Conservation (phyloP, 2,888 invertebrate genomes). For the Platycnemis pennipes region DNA sequence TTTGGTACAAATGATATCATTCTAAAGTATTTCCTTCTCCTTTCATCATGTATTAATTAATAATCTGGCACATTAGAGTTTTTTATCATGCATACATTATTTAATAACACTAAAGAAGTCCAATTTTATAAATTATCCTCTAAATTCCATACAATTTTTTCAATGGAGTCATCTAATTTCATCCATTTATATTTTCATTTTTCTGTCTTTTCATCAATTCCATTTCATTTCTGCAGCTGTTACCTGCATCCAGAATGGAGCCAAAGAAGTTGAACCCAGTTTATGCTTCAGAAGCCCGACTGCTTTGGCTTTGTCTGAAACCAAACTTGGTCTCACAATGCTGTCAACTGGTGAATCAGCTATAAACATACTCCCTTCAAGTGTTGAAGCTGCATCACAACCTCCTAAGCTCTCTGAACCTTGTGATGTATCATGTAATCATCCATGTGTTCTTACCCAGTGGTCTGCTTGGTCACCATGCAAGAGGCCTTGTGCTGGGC, state of each 20-base stretch:
- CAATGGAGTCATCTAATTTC: too few species aligned
- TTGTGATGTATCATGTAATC: conserved; percentile 77
- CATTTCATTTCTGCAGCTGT: conserved; percentile 70
- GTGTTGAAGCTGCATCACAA: conserved; percentile 71
- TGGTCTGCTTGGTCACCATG: conserved; percentile 80
- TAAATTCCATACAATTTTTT: too few species aligned
- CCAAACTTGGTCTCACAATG: conserved; percentile 46
- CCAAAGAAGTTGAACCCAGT: conserved; percentile 74
- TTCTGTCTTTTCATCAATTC: neutral
- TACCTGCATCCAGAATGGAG: conserved; percentile 72
- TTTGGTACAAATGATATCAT: too few species aligned
- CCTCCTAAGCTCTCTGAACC: conserved; percentile 75
- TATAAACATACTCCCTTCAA: conserved; percentile 49
- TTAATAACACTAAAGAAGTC: too few species aligned
- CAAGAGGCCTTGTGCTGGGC: conserved; percentile 76
- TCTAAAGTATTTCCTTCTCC: too few species aligned
- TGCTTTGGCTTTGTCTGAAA: conserved; percentile 17
- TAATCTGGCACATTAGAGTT: neutral
- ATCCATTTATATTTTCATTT: neutral
- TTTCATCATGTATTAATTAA: neutral
- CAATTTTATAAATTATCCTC: too few species aligned
- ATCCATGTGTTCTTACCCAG: conserved; percentile 79
- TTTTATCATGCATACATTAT: too few species aligned
- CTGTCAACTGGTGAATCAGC: conserved; percentile 54
- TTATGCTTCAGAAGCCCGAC: conserved; percentile 61